Percentiles rank a stretch among this genome's conserved stretches.
Evolutionary conservation across 1,140 invertebrate species (phyloP).

Genomic region (Drepana arcuata): DNA sequence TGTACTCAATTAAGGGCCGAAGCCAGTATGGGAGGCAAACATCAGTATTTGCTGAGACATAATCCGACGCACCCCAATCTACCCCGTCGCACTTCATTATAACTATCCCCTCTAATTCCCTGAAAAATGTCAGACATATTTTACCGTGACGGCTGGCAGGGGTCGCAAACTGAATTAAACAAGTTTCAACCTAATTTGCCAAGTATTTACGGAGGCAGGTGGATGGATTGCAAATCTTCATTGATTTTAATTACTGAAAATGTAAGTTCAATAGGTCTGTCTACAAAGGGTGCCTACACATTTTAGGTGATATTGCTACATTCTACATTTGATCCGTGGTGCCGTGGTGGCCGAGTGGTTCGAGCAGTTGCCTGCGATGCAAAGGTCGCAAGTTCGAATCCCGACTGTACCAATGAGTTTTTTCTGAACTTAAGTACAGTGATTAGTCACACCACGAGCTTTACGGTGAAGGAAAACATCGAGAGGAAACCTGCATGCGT

Average conservation of each 20-base stretch:
- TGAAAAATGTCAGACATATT: conserved; percentile 44
- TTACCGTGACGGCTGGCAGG: conserved; percentile 15
- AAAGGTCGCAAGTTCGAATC: too few species aligned
- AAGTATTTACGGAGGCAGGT: conserved; percentile 4
- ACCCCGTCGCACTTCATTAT: conserved; percentile 26
- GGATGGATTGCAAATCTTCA: not conserved
- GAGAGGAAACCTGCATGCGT: too few species aligned
- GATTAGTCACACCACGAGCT: too few species aligned
- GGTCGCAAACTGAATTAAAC: conserved; percentile 27
- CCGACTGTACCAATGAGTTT: too few species aligned
- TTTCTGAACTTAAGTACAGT: too few species aligned
- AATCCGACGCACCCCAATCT: too few species aligned
- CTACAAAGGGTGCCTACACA: not conserved
- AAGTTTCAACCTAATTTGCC: conserved; percentile 29
- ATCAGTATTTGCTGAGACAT: too few species aligned
- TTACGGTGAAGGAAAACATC: too few species aligned
- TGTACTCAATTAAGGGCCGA: too few species aligned
- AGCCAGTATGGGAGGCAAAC: too few species aligned
- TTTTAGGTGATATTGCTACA: not conserved
- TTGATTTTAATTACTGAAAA: not conserved
- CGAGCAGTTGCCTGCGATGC: too few species aligned
- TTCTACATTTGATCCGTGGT: not conserved
- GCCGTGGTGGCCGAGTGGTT: too few species aligned
- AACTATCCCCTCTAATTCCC: conserved; percentile 32
- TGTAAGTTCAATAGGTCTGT: not conserved